phyloP scores from a whole-genome alignment of 2,113 vertebrate genomes.

The Andinoacara biseriatus region DNA sequence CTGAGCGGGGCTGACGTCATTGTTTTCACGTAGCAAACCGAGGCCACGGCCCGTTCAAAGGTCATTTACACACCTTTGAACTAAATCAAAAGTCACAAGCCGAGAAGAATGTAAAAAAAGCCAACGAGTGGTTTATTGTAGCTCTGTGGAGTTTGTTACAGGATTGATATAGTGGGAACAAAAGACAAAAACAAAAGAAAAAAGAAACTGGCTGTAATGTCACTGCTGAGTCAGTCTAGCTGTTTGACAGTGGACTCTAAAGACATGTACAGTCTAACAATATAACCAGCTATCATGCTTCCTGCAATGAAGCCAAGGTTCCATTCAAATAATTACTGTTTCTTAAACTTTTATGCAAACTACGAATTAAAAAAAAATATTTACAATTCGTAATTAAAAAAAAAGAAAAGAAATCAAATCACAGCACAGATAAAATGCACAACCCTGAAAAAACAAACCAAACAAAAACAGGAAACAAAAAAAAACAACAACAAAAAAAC shows the following conservation, averaged over 20 bases:
- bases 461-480: constrained; percentile 22
- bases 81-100: constrained; percentile 75
- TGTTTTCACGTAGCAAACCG: constrained; percentile 57
- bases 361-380: constrained; percentile 70
- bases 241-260: constrained; percentile 49
- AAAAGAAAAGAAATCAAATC: constrained; percentile 42
- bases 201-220: constrained; percentile 34
- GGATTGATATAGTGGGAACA: constrained; percentile 62
- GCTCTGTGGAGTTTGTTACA: constrained; percentile 79
- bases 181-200: constrained; percentile 63
- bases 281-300: constrained; percentile 52
- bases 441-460: constrained; percentile 64
- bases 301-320: constrained; percentile 34
- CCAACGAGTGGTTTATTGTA: constrained; percentile 81
- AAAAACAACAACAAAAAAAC: constrained; percentile 38
- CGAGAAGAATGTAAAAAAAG: constrained; percentile 78
- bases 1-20: constrained; percentile 29
- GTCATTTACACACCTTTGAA: constrained; percentile 76
- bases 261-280: constrained; percentile 59
- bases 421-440: constrained; percentile 81
- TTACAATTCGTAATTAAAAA: constrained; percentile 71
- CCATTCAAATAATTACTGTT: constrained; percentile 35
- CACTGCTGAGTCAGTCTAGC: constrained; percentile 18
- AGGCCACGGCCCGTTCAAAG: constrained; percentile 69
- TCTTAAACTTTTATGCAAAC: constrained; percentile 63